Base-by-base conservation (phyloP, 2,888 invertebrate genomes). In the Metacarcinus magister region DNA sequence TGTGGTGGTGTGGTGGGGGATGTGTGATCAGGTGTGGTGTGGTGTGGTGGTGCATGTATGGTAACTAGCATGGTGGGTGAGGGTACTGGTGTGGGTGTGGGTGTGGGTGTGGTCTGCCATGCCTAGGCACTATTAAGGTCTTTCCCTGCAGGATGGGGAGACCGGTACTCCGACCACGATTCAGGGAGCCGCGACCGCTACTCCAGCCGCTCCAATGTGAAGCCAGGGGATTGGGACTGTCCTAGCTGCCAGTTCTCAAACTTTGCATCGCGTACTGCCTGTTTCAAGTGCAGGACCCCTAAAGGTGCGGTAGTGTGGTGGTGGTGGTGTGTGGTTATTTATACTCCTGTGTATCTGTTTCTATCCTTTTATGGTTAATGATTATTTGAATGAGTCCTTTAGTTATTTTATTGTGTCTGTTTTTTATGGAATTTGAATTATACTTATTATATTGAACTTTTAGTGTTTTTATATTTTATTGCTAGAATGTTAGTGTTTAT, bases 221-320 rank as follows among this genome's bases (percentile, higher is more conserved):
- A 96, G 95, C 96, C 96, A 23, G 96, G 96, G 16, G 96, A 96
- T 44, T 96, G 96, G 96, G 95, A 96, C 92, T 96, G 96, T 44
- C 92, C 94, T n/a, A 95, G 92, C 44, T 96, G 96, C 89, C 94
- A 96, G 92, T 96, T 96, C 94, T 87, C 89, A 44, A 96, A 96
- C 89, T 96, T 95, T 93, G 96, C 96, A 7, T 96, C 96, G 7
- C 96, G 96, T 60, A 92, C 94, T n/a, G 94, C 94, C 43, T 96
- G 96, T 67, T 95, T 96, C 46, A 96, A 96, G 75, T 96, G 96
- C 67, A 94, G 96, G 87, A 94, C 95, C 46, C 93, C 95, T 10
- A 96, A 96, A 60, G 96, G 96, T 96, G 23, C 28, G 19, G 46
- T 23, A 54, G 54, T 54, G 10, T 54, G n/a, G 28, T 82, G 32